Conservation (phyloP, 2,888 invertebrate species). For the Tenthredo amoena region DNA sequence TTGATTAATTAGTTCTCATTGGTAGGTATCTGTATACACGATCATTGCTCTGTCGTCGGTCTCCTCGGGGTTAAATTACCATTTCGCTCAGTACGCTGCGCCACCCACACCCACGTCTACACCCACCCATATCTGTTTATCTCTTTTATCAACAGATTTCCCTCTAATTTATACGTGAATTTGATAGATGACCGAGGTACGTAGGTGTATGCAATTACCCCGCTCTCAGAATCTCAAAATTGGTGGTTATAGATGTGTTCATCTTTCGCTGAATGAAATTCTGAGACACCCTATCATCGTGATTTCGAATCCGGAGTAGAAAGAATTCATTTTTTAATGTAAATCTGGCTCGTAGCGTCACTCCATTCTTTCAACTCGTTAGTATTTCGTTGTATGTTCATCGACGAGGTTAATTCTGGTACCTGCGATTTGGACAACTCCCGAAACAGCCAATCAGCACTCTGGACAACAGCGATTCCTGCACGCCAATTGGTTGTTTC, state of each 20-base stretch:
- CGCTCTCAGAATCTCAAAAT: conserved; percentile 2
- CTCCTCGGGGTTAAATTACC: conserved; percentile 36
- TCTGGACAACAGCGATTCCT: too few species aligned
- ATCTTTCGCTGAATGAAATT: neutral
- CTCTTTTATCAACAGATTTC: conserved; percentile 31
- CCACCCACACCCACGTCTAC: neutral
- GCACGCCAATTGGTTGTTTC: too few species aligned
- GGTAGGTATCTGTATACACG: conserved; percentile 47
- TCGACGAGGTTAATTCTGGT: too few species aligned
- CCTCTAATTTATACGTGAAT: conserved; percentile 40
- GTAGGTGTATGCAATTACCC: neutral
- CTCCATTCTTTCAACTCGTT: too few species aligned
- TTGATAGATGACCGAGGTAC: conserved; percentile 27
- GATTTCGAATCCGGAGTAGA: neutral
- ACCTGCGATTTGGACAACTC: too few species aligned
- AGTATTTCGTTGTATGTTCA: too few species aligned
- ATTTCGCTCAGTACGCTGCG: conserved; percentile 25
- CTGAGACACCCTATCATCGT: neutral
- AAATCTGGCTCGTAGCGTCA: too few species aligned
- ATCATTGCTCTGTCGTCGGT: conserved; percentile 34
- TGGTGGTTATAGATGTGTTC: neutral
- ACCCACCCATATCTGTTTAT: neutral
- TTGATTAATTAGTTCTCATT: conserved; percentile 53
- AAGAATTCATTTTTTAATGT: neutral
- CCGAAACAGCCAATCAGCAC: too few species aligned